Base-by-base conservation (phyloP, 2,888 invertebrate genomes). In the Cataglyphis cursor region DNA sequence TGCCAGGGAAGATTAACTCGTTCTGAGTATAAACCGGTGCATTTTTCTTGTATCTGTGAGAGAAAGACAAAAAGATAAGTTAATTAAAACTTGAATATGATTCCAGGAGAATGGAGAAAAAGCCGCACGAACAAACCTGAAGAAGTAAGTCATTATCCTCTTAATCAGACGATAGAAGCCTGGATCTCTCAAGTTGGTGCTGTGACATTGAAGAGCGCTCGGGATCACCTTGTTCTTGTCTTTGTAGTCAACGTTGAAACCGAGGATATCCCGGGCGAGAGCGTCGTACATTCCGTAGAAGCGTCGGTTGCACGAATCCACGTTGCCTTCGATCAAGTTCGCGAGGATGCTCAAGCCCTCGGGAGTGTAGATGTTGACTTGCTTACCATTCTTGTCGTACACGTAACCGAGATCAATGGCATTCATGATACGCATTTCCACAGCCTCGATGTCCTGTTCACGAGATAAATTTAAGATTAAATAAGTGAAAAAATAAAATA, bases 151-250 rank as follows among this genome's bases (percentile, higher is more conserved):
- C 78, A 96, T 94, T 85, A 97, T 96, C 87, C 96, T 96, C 93
- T 96, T 97, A 96, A 96, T 96, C 84, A 97, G 95, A 94, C 96
- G 96, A 95, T 96, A 97, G 95, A 97, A 97, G 24, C 96, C 96
- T 6, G 97, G 97, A 91, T 97, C 97, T 82, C 97, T 96, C 85
- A 97, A 94, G 72, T 96, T 96, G 15, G 97, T 97, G 92, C 97
- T 96, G 93, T 96, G 96, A 90, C 96, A 96, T 91, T 97, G 96
- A 88, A 97, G 94, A 0, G 95, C 96, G 72, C 97, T 96, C 12
- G 97, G 97, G 0, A 96, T 94, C 31, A 96, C 93, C 86, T 96
- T 93, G 91, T 94, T 93, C 87, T 95, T 94, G 89, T 94, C 92
- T 54, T 93, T 90, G 85, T 94, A 94, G 82, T 95, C 95, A 62